These are phyloP conservation scores for Eclectus roratus DNA, from an alignment of 2,113 vertebrate species.

Conservation along the genomic window DNA sequence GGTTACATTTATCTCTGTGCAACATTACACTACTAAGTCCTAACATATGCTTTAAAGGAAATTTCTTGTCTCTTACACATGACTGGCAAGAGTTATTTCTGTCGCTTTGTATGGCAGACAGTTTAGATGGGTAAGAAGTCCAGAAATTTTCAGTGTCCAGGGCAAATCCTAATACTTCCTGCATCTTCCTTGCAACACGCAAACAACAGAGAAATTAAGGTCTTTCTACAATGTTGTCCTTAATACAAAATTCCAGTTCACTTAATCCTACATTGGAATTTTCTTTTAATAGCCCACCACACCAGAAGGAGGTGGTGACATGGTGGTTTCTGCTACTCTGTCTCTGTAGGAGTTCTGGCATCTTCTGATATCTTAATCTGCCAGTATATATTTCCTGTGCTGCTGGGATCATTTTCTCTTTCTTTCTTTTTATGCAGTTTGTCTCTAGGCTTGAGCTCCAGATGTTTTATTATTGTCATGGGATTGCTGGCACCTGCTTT, in stretches of 20 bases:
- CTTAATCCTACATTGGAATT: not conserved
- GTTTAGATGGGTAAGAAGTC: not conserved
- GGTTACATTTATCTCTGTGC: not conserved
- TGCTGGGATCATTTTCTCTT: not conserved
- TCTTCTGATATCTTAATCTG: slow-evolving; percentile 4
- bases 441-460: not conserved
- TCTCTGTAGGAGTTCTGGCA: not conserved
- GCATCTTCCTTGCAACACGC: not conserved
- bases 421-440: not conserved
- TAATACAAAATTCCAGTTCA: slow-evolving; percentile 45
- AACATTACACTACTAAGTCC: not conserved
- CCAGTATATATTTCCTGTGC: slow-evolving; percentile 13
- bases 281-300: not conserved
- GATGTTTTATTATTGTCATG: slow-evolving; percentile 32
- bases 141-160: not conserved
- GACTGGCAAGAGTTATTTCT: not conserved
- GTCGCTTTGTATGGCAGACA: not conserved
- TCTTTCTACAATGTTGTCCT: not conserved
- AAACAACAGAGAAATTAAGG: not conserved
- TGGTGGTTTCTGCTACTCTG: not conserved
- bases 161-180: not conserved
- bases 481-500: not conserved
- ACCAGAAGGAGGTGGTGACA: not conserved
- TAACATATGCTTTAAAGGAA: not conserved
- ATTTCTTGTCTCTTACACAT: not conserved